Base-by-base conservation (phyloP, 1,140 invertebrate species). In the Hypothenemus hampei region DNA sequence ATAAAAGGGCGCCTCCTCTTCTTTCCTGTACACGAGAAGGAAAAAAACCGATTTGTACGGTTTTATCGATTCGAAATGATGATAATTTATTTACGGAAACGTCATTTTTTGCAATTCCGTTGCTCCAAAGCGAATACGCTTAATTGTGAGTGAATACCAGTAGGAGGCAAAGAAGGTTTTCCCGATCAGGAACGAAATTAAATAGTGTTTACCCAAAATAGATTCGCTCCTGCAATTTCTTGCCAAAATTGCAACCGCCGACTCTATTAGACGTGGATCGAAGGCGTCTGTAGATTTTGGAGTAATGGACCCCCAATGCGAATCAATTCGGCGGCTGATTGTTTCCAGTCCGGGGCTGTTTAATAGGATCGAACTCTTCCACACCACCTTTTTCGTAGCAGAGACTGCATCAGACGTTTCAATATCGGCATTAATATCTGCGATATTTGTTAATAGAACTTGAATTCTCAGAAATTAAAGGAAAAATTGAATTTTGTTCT, bases 301-400 rank as follows among this genome's bases (percentile, higher is more conserved):
- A 65, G 66, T 69, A 69, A 69, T 69, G 68, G 66, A 69, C 68
- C 66, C 68, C 68, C 65, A 63, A 68, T 62, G 68, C 61, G 68
- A 69, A 69, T 68, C 68, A 69, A 68, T 69, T 68, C 66, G 59
- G 57, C 62, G 58, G 49, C 66, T 69, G 68, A 69, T 69, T 69
- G 68, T 67, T 68, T 69, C 62, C 66, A 67, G 64, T 57, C 37
- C 18, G 31, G 64, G 62, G 63, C 64, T 63, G 66, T 61, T 69
- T 69, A 69, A 68, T 69, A 61, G 68, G 62, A 68, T 67, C 62
- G 37, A 58, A 61, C 60, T 52, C 60, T n/a, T 61, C 43, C 58
- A 57, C 57, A 16, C 24, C 35, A 52, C 45, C 20, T 44, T 58
- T 51, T 46, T 50, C n/a, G n/a, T n/a, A n/a, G n/a, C n/a, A n/a